A percentile compares a stretch with the other conserved stretches of the same genome.
Conservation (phyloP, 2,888 invertebrate species). For the Drosophila helvetica region DNA sequence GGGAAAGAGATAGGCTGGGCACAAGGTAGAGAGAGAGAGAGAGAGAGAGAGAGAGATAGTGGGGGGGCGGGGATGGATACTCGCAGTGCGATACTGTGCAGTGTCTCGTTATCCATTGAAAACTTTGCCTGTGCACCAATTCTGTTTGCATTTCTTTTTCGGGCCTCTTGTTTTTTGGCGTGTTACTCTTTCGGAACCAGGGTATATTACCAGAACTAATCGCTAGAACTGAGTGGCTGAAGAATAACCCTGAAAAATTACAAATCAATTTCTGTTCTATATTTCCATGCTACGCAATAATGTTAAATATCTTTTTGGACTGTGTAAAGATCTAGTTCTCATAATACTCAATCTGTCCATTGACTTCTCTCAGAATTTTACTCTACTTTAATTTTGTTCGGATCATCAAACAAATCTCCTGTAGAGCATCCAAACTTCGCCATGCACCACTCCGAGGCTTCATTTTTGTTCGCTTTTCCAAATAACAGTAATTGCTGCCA, state of each 20-base stretch:
- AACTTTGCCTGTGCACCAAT: conserved; percentile 35
- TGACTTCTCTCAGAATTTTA: too few relatives aligned
- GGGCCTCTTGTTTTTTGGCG: conserved; percentile 11
- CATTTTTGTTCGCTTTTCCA: conserved; percentile 33
- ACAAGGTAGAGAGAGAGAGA: background rate
- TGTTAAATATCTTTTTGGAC: too few relatives aligned
- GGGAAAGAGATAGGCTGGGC: conserved; percentile 1
- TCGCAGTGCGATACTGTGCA: conserved; percentile 27
- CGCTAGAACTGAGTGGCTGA: too few relatives aligned
- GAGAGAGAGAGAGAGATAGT: too few relatives aligned
- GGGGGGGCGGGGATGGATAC: conserved; percentile 3
- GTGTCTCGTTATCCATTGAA: conserved; percentile 47
- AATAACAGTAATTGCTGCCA: conserved; percentile 53
- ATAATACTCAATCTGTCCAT: too few relatives aligned
- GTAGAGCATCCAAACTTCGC: conserved; percentile 4
- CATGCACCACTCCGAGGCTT: background rate
- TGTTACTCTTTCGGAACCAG: background rate
- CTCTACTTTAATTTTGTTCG: too few relatives aligned
- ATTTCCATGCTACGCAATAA: too few relatives aligned
- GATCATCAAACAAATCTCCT: too few relatives aligned
- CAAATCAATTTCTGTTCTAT: too few relatives aligned
- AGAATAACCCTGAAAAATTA: too few relatives aligned
- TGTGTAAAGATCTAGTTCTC: too few relatives aligned
- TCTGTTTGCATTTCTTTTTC: conserved; percentile 24
- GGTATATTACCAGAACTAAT: background rate